A percentile compares a stretch with the other conserved stretches of the same genome.
phyloP scores from a whole-genome alignment of 2,888 invertebrate genomes.

The Arge pagana region DNA sequence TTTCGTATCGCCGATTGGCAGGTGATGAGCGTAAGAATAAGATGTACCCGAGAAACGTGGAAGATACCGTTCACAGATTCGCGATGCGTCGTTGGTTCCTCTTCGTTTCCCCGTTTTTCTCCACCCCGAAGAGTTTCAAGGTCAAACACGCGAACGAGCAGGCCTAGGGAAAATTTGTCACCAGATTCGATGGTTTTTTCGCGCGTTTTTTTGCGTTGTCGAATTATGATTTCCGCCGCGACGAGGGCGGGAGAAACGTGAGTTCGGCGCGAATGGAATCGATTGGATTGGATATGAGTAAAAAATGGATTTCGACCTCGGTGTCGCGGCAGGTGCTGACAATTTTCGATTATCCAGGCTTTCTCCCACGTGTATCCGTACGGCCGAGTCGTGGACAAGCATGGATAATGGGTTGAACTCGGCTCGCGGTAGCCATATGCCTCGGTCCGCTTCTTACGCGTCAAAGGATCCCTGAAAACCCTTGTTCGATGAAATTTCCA shows the following conservation, averaged over 20 bases:
- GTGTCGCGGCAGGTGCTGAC: slow-evolving; percentile 47
- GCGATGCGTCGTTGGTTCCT: slow-evolving; percentile 20
- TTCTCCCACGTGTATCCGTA: slow-evolving; percentile 40
- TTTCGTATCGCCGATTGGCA: too few relatives aligned
- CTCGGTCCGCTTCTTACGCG: slow-evolving; percentile 43
- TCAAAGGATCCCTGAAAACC: slow-evolving; percentile 31
- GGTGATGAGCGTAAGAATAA: too few relatives aligned
- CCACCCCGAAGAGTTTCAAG: slow-evolving; percentile 16
- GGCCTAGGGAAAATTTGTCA: slow-evolving; percentile 1
- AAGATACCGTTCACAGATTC: too few relatives aligned
- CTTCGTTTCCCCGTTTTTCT: slow-evolving; percentile 26
- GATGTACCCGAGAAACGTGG: too few relatives aligned
- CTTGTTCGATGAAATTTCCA: too few relatives aligned
- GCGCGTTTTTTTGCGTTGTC: too few relatives aligned
- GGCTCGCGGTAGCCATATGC: slow-evolving; percentile 45
- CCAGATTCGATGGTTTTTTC: slow-evolving; percentile 1
- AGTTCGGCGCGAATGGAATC: too few relatives aligned
- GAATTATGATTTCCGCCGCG: neutral
- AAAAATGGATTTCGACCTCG: slow-evolving; percentile 22
- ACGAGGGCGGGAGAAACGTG: too few relatives aligned
- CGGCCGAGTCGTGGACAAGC: slow-evolving; percentile 22
- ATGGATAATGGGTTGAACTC: slow-evolving; percentile 41
- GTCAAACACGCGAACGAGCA: slow-evolving; percentile 1
- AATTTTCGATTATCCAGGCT: slow-evolving; percentile 44
- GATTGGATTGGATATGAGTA: neutral